Percentiles rank a stretch among this genome's conserved stretches.
These are phyloP conservation scores for Pagetopsis macropterus DNA, from an alignment of 2,797 vertebrate species.

Conservation along the genomic window DNA sequence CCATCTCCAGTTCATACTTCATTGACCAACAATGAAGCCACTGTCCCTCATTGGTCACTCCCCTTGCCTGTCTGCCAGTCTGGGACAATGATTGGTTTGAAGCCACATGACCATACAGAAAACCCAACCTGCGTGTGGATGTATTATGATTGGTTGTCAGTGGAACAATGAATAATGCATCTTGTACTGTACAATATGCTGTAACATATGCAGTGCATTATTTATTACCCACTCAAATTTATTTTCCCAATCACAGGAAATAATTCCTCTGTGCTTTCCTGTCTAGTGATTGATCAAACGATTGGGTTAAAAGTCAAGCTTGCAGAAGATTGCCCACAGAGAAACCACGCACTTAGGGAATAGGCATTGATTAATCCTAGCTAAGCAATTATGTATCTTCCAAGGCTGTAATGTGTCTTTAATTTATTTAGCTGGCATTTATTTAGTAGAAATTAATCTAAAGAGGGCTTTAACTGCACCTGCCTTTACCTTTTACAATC, in stretches of 20 bases:
- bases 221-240: not conserved
- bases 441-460: conserved; percentile 42
- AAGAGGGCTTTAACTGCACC: conserved; percentile 12
- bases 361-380: conserved; percentile 49
- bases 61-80: too few relatives aligned
- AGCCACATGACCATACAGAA: too few relatives aligned
- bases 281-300: conserved; percentile 32
- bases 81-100: too few relatives aligned
- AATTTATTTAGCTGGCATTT: conserved; percentile 54
- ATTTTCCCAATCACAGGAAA: not conserved
- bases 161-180: not conserved
- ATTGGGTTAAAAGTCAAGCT: conserved; percentile 47
- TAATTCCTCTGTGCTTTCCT: not conserved
- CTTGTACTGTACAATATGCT: not conserved
- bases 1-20: too few relatives aligned
- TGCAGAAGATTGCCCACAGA: conserved; percentile 37
- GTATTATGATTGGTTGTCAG: too few relatives aligned
- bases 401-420: conserved; percentile 46
- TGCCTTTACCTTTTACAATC: conserved; percentile 6
- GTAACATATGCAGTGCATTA: not conserved
- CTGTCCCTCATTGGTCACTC: too few relatives aligned
- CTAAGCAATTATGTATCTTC: conserved; percentile 49
- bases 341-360: conserved; percentile 41
- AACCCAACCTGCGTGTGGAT: too few relatives aligned
- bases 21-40: too few relatives aligned